Evolutionary conservation across 2,113 vertebrate species (phyloP).

Genomic region (Tyto alba): DNA sequence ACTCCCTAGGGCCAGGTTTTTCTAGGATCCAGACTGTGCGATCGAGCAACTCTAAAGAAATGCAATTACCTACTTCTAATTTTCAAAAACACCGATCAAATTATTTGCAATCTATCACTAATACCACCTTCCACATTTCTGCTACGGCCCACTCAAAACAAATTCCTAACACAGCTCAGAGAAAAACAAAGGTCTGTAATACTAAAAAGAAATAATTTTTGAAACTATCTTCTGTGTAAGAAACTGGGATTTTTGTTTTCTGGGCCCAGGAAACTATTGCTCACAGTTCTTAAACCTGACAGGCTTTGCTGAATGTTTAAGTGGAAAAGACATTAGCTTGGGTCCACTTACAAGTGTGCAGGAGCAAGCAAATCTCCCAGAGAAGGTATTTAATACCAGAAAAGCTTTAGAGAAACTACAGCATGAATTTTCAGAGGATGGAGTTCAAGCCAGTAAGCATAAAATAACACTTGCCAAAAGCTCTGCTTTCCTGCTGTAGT

Average conservation of each 20-base stretch:
- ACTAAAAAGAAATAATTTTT: neutral
- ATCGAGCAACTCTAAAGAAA: neutral
- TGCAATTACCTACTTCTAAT: neutral
- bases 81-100: neutral
- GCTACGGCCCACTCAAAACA: neutral
- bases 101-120: neutral
- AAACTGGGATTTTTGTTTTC: neutral
- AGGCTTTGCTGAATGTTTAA: neutral
- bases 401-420: neutral
- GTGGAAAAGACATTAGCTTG: neutral
- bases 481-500: neutral
- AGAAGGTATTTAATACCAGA: neutral
- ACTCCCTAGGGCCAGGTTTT: neutral
- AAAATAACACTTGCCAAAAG: neutral
- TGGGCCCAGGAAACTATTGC: neutral
- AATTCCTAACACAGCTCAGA: neutral
- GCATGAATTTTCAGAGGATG: neutral
- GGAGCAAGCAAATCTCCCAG: neutral
- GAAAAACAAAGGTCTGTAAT: neutral
- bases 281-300: neutral
- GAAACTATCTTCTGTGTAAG: neutral
- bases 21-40: neutral
- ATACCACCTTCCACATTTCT: neutral
- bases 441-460: conserved; percentile 1
- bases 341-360: neutral